phyloP scores from a whole-genome alignment of 2,888 invertebrate species.

The Melanchra persicariae region DNA sequence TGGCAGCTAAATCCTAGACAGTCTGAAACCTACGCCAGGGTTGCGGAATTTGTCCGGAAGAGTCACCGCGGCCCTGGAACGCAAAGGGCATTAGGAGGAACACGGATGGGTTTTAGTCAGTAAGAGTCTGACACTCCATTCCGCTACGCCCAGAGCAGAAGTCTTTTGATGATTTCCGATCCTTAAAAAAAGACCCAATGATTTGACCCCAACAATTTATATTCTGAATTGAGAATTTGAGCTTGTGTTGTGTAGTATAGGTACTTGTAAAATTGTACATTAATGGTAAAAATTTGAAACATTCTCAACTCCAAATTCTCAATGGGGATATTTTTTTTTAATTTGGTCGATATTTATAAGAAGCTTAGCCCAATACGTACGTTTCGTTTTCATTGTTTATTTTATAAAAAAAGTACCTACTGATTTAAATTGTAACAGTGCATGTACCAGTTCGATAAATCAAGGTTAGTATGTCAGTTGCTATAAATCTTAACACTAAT shows the following conservation, averaged over 20 bases:
- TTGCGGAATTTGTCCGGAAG: no score
- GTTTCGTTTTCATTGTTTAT: neutral
- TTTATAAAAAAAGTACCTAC: neutral
- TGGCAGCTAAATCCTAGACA: no score
- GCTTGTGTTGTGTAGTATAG: neutral
- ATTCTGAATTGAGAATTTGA: neutral
- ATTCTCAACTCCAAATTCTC: neutral
- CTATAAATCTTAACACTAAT: constrained; percentile 51
- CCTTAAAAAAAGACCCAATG: no score
- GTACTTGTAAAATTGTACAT: neutral
- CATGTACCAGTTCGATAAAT: constrained; percentile 19
- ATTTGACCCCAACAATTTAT: no score
- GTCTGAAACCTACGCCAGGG: no score
- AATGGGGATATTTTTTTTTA: no score
- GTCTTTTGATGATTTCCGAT: no score
- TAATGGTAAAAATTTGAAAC: neutral
- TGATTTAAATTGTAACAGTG: neutral
- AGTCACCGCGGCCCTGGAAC: no score
- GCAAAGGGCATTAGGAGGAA: no score
- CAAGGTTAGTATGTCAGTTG: constrained; percentile 47
- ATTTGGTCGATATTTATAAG: neutral
- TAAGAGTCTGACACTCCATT: no score
- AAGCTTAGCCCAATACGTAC: neutral
- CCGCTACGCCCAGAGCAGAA: no score
- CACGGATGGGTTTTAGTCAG: no score